A percentile compares a stretch with the other conserved stretches of the same genome.
Conservation (phyloP, 1,140 invertebrate genomes). For the Aphis gossypii region DNA sequence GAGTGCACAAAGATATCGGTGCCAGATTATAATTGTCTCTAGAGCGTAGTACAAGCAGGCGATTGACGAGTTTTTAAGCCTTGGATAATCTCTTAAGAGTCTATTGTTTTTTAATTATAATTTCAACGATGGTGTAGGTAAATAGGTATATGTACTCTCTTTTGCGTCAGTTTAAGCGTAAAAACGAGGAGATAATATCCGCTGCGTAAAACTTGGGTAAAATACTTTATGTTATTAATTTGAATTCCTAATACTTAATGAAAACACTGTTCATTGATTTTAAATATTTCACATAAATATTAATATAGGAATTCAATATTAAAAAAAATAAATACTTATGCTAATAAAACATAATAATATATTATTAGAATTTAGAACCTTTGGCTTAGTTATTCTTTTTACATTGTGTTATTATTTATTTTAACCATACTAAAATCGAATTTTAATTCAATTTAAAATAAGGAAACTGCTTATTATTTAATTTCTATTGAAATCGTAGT, state of each 20-base stretch:
- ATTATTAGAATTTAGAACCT: neutral
- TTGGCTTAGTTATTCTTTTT: too few relatives aligned
- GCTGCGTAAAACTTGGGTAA: neutral
- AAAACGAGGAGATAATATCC: constrained; percentile 6
- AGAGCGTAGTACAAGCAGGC: neutral
- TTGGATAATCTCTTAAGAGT: neutral
- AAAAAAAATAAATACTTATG: neutral
- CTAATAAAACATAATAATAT: neutral
- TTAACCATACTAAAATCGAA: neutral
- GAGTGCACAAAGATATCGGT: neutral
- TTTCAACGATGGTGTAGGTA: neutral
- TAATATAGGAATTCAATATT: neutral
- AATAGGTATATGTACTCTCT: neutral
- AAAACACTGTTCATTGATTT: neutral
- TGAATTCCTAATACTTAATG: neutral
- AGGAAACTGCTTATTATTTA: neutral
- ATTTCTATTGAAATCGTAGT: neutral
- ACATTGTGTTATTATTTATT: neutral
- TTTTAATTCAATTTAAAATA: neutral
- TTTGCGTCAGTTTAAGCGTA: neutral
- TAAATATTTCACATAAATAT: neutral
- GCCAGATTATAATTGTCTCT: neutral
- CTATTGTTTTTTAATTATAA: constrained; percentile 44
- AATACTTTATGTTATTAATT: neutral
- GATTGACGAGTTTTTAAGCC: constrained; percentile 35